Evolutionary conservation across 2,888 invertebrate species (phyloP).

Genomic region (Disparrhopalites patrizii): DNA sequence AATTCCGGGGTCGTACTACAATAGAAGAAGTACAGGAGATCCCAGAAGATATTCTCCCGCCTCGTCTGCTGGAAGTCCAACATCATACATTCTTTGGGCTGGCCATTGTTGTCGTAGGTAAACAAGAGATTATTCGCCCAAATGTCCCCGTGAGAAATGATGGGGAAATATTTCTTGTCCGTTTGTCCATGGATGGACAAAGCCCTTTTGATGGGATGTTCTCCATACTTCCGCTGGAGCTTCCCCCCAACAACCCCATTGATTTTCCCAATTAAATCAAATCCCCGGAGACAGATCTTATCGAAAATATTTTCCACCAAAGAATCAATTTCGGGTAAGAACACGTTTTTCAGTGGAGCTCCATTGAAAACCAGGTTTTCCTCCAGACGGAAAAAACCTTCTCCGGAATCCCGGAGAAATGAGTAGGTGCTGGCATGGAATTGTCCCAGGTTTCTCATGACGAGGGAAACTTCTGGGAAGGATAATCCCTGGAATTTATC

Average conservation of each 20-base stretch:
- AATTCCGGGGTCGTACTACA: slow-evolving; percentile 38
- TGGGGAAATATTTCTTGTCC: slow-evolving; percentile 31
- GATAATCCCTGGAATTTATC: slow-evolving; percentile 25
- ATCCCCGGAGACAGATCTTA: not conserved
- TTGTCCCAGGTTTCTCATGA: slow-evolving; percentile 14
- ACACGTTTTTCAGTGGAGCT: not conserved
- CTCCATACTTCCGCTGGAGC: not conserved
- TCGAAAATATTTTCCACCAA: not conserved
- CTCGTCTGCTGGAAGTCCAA: slow-evolving; percentile 42
- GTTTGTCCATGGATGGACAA: slow-evolving; percentile 1
- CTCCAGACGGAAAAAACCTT: slow-evolving; percentile 3
- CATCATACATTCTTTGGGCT: slow-evolving; percentile 21
- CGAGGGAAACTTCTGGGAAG: slow-evolving; percentile 5
- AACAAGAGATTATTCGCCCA: slow-evolving; percentile 31
- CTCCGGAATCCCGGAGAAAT: slow-evolving; percentile 9
- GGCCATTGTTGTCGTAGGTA: slow-evolving; percentile 5
- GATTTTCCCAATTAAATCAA: not conserved
- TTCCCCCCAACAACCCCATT: slow-evolving; percentile 23
- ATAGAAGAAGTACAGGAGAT: slow-evolving; percentile 39
- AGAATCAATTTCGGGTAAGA: not conserved
- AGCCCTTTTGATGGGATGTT: not conserved
- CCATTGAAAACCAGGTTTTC: slow-evolving; percentile 7
- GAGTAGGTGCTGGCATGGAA: slow-evolving; percentile 21
- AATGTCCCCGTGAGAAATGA: slow-evolving; percentile 36
- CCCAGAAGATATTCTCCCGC: slow-evolving; percentile 37